Percentiles rank a stretch among this genome's conserved stretches.
phyloP scores from a whole-genome alignment of 2,888 invertebrate species.

The Nemurella pictetii region DNA sequence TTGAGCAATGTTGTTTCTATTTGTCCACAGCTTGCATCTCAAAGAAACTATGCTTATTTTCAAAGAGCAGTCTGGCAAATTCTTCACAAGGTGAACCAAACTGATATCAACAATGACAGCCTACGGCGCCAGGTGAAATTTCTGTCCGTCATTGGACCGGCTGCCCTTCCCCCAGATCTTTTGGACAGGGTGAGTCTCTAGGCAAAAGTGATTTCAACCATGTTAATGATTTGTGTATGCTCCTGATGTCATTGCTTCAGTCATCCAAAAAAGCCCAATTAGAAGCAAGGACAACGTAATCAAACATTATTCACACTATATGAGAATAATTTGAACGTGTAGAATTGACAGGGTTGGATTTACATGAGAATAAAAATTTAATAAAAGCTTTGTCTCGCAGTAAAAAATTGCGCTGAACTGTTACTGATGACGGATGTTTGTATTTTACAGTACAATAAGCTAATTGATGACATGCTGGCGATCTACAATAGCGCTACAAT shows the following conservation, averaged over 20 bases:
- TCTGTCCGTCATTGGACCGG: conserved; percentile 79
- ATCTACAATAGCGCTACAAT: conserved; percentile 84
- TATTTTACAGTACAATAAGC: conserved; percentile 74
- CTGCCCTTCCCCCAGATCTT: conserved; percentile 80
- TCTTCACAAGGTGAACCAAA: conserved; percentile 69
- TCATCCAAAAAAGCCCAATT: neutral
- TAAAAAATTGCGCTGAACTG: no score
- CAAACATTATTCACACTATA: conserved; percentile 24
- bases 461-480: conserved; percentile 86
- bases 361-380: no score
- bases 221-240: neutral
- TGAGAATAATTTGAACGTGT: no score
- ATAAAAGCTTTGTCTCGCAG: no score
- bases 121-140: conserved; percentile 73
- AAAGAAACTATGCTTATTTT: conserved; percentile 77
- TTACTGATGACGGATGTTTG: no score
- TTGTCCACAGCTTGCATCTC: conserved; percentile 71
- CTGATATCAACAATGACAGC: conserved; percentile 67
- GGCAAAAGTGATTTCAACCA: no score
- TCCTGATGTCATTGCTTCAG: neutral
- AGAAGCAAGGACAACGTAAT: conserved; percentile 16
- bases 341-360: no score
- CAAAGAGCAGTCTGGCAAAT: conserved; percentile 79
- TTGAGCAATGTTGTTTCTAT: neutral
- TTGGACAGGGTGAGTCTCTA: conserved; percentile 71